phyloP scores from a whole-genome alignment of 2,113 vertebrate species.

The Chlorodrepanis virens region DNA sequence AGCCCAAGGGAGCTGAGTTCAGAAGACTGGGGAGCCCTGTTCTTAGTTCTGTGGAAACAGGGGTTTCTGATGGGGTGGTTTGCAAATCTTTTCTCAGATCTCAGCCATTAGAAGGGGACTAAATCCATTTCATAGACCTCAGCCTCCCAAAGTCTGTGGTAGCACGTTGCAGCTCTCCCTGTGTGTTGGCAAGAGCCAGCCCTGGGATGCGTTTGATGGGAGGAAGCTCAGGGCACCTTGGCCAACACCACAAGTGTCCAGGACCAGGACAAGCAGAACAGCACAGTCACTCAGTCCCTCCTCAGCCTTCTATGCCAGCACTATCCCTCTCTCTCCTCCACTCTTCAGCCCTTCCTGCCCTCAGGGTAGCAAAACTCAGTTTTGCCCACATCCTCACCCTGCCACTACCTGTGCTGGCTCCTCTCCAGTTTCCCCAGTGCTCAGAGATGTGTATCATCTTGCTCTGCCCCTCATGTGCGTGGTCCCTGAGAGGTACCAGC shows the following conservation, averaged over 20 bases:
- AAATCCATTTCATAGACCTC: not conserved
- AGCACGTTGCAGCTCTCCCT: not conserved
- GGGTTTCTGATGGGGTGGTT: not conserved
- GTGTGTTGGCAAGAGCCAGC: not conserved
- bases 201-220: not conserved
- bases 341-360: not conserved
- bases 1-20: not conserved
- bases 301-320: not conserved
- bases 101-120: not conserved
- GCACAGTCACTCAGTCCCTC: not conserved
- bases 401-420: not conserved
- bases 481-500: not conserved
- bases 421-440: not conserved
- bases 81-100: not conserved
- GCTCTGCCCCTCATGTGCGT: accelerated
- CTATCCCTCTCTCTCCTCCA: not conserved
- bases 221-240: not conserved
- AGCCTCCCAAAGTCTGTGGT: not conserved
- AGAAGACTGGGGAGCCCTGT: not conserved
- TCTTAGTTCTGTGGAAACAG: not conserved
- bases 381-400: not conserved
- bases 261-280: not conserved
- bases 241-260: accelerated
- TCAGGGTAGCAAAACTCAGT: not conserved
- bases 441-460: not conserved